Base-by-base conservation (phyloP, 2,797 vertebrate genomes). In the Rhabdophis nuchalis region DNA sequence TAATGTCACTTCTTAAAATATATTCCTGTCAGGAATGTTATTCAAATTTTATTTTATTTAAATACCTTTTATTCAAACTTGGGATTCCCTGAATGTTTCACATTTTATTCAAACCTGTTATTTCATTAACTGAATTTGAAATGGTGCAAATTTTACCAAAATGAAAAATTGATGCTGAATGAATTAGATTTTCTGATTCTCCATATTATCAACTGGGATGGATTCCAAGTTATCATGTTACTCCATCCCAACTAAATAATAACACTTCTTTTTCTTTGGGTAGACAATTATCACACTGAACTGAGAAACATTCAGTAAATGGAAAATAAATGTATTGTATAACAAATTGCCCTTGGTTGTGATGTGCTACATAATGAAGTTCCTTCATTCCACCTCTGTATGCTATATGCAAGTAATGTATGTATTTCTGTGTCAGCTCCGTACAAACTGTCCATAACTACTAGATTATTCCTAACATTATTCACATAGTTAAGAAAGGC, bases 161-260 rank as follows among this genome's bases (percentile, higher is more conserved):
- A 77, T 32, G 0, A 54, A 86, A 60, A 61, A 50, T 91, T 57
- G 12, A 72, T 91, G 86, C 86, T 91, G 90, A 9, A 27, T 41
- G 77, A 0, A 2, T 94, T 64, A 93, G 61, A 41, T 56, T 94
- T 92, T 2, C 11, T 56, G 20, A 87, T 87, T 68, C 53, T 94
- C 0, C 0, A 4, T 92, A 90, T 89, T 88, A 50, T 5, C 91
- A 87, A n/a, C 52, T 50, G 13, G 54, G 3, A 89, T 91, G 91
- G 68, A 87, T 92, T 72, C 54, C 61, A 88, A 41, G 20, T 7
- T 60, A 77, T 4, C 0, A 3, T 46, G 58, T 25, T 90, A 58
- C 41, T 36, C 32, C 1, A 14, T 5, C 82, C 13, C 72, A 56
- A 92, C 14, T 86, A 72, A 82, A 5, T 72, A 20, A 61, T 25